A percentile compares a stretch with the other conserved stretches of the same genome.
phyloP scores from a whole-genome alignment of 2,888 invertebrate genomes.

The Acholoe squamosa region DNA sequence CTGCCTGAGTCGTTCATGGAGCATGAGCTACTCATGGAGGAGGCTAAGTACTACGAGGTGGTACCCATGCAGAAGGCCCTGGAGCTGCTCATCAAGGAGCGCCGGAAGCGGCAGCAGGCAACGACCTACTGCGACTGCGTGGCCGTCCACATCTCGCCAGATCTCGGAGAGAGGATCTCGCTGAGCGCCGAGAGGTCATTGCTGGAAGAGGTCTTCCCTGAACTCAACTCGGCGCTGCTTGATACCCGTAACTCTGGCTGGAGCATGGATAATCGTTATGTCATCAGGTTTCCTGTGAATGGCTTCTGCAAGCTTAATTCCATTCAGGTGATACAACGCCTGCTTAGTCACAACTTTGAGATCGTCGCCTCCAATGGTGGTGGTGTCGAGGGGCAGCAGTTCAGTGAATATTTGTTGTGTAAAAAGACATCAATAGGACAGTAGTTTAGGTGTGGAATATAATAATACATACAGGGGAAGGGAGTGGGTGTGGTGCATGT shows the following conservation, averaged over 20 bases:
- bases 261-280: constrained; percentile 92
- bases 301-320: constrained; percentile 95
- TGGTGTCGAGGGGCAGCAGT: constrained; percentile 94
- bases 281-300: constrained; percentile 93
- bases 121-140: constrained; percentile 88
- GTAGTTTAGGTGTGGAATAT: too few relatives aligned
- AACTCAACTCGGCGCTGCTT: constrained; percentile 89
- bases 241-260: constrained; percentile 90
- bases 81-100: constrained; percentile 73
- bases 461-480: too few relatives aligned
- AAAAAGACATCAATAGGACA: constrained; percentile 66
- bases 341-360: constrained; percentile 90
- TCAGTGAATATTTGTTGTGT: constrained; percentile 93
- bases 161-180: constrained; percentile 91
- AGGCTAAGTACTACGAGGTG: constrained; percentile 95
- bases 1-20: constrained; percentile 94
- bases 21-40: constrained; percentile 93
- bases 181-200: constrained; percentile 91
- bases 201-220: constrained; percentile 86
- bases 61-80: constrained; percentile 84
- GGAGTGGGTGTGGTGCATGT: too few relatives aligned
- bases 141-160: constrained; percentile 91
- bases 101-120: too few relatives aligned
- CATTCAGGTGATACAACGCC: constrained; percentile 92
- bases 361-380: constrained; percentile 93